These are phyloP conservation scores for Hydrolagus colliei DNA, from an alignment of 2,797 vertebrate species.

Conservation along the genomic window DNA sequence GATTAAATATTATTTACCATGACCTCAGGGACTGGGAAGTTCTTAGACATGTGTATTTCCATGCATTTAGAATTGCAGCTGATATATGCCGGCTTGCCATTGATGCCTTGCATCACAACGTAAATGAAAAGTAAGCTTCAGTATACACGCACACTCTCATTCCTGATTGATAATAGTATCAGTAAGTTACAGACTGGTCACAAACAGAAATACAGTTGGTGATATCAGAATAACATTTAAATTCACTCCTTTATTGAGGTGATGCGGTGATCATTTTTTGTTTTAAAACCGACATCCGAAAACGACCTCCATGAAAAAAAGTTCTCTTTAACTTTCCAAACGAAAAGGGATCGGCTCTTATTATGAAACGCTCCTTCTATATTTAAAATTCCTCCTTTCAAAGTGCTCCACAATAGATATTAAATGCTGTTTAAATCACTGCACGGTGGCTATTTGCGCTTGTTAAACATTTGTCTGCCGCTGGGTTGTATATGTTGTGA, in stretches of 20 bases:
- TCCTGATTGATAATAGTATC: not conserved
- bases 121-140: conserved; percentile 4
- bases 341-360: not conserved
- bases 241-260: not conserved
- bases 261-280: not conserved
- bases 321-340: conserved; percentile 2
- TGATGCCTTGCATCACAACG: not conserved
- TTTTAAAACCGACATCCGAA: not conserved
- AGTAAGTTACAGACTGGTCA: not conserved
- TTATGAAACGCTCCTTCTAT: not conserved
- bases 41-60: conserved; percentile 22
- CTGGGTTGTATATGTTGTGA: not conserved
- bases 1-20: conserved; percentile 30
- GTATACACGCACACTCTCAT: not conserved
- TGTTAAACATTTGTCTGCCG: conserved; percentile 23
- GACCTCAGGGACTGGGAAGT: not conserved
- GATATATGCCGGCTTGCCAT: not conserved
- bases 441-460: conserved; percentile 22
- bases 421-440: conserved; percentile 26
- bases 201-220: not conserved
- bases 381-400: not conserved
- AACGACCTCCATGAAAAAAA: not conserved
- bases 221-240: not conserved
- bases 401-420: conserved; percentile 10
- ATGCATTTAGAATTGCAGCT: conserved; percentile 25